Evolutionary conservation across 2,888 invertebrate species (phyloP), one percentile per base, ranked within the genome.

Genomic region (Dilophus febrilis): DNA sequence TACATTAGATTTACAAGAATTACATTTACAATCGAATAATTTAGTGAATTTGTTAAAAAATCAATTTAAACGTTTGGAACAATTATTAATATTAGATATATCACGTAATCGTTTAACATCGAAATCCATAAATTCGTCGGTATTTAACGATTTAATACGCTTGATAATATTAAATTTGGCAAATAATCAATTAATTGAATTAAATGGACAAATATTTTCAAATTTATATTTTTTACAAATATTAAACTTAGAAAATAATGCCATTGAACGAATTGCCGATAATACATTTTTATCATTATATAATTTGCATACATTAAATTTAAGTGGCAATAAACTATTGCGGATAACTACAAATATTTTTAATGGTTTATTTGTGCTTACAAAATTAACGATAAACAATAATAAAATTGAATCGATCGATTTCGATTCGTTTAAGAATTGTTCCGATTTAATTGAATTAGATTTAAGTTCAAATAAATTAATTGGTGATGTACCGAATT

Each of bases 381-480:
- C 81, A 51, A 83, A 85, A 59, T 67, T 90, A 42, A 86, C 85
- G 28, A 65, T 90, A 19, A 86, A 86, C 53, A 85, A 86, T 53
- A 90, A 90, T 64, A 66, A 81, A 48, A 76, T 90, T 40, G 76
- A 77, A 45, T 77, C 71, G 50, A 74, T 87, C 48, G 83, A 87
- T 55, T 66, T 74, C 26, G 74, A 78, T 56, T 82, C 87, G 26
- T 87, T 90, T 53, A 79, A 81, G 56, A 90, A 90, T 60, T 88
- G 83, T 54, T 85, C 82, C 3, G 83, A 85, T 52, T 65, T 90
- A 19, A 87, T 87, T 64, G 91, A 90, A 57, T 66, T 92, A 40
- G 90, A 90, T 61, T 65, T 91, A 41, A 86, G 86, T 56, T 84
- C 85, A 16, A 91, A 91, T 66, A 79, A 83, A 51, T 64, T 91